Evolutionary conservation across 2,797 vertebrate genomes (phyloP).

Genomic region (Poeciliopsis turneri): DNA sequence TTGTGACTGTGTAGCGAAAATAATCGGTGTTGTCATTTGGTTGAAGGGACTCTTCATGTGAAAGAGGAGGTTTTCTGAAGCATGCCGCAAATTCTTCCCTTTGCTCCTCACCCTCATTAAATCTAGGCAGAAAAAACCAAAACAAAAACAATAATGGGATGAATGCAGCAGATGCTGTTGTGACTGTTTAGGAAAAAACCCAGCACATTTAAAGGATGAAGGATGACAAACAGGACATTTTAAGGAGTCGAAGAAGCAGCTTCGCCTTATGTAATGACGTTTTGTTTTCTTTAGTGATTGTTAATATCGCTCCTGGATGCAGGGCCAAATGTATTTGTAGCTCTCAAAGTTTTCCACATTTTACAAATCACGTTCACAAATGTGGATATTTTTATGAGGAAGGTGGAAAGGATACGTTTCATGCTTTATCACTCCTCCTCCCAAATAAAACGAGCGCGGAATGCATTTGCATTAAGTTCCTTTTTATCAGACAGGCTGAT

Average conservation of each 20-base stretch:
- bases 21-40: background rate
- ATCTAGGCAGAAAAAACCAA: background rate
- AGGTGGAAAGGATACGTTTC: background rate
- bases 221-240: constrained; percentile 2
- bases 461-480: background rate
- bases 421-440: background rate
- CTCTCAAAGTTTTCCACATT: background rate
- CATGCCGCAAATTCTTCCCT: background rate
- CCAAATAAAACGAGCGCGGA: background rate
- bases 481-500: background rate
- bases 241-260: background rate
- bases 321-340: background rate
- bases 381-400: background rate
- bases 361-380: background rate
- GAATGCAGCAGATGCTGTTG: constrained; percentile 6
- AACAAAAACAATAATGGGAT: background rate
- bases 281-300: background rate
- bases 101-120: background rate
- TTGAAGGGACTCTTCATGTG: background rate
- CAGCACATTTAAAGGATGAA: constrained; percentile 1
- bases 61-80: background rate
- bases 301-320: background rate
- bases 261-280: background rate
- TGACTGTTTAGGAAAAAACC: constrained; percentile 15
- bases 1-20: background rate